phyloP scores from a whole-genome alignment of 2,113 vertebrate species.

The Hyperoodon ampullatus region DNA sequence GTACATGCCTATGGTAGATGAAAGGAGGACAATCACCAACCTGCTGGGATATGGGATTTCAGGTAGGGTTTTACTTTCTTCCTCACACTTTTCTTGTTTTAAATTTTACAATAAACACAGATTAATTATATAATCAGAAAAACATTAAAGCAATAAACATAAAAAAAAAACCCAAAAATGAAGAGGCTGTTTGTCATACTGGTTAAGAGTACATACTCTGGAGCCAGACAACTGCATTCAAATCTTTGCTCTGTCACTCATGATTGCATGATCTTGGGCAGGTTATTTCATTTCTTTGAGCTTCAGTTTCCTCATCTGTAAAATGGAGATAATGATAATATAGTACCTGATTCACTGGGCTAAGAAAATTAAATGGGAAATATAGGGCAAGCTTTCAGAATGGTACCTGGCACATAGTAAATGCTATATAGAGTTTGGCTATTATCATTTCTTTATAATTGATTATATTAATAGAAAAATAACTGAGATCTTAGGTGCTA shows the following conservation, averaged over 20 bases:
- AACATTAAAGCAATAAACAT: background rate
- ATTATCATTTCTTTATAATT: background rate
- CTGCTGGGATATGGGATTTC: background rate
- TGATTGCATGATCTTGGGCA: background rate
- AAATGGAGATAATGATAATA: background rate
- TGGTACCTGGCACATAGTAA: background rate
- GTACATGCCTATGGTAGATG: background rate
- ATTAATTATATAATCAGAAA: conserved; percentile 11
- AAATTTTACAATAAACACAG: background rate
- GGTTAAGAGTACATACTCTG: background rate
- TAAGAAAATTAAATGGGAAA: conserved; percentile 32
- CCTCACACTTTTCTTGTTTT: background rate
- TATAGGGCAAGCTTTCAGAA: background rate
- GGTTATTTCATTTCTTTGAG: background rate
- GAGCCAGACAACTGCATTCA: background rate
- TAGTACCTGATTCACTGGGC: background rate
- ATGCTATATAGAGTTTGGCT: background rate
- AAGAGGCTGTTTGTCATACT: background rate
- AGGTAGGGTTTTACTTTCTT: background rate
- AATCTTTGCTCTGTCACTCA: background rate
- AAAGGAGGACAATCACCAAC: background rate
- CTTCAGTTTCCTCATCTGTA: background rate
- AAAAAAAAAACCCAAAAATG: background rate
- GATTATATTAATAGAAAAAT: background rate
- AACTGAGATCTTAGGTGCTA: background rate